Evolutionary conservation across 1,140 invertebrate genomes (phyloP), one percentile per base, ranked within the genome.

Genomic region (Lepidurus couesii): DNA sequence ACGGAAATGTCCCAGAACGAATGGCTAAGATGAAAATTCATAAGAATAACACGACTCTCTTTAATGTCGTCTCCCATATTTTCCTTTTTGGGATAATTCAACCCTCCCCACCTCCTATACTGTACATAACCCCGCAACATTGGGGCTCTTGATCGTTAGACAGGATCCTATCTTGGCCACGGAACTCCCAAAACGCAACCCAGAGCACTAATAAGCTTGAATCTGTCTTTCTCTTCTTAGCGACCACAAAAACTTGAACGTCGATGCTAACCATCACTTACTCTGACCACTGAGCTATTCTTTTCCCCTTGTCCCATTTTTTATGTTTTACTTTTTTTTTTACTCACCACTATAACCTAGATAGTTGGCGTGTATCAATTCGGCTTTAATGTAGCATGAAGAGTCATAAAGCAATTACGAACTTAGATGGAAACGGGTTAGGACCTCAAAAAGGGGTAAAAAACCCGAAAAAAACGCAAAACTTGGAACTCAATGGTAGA

Each of bases 291-390:
- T 11, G 26, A 26, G 42, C 45, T 45, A 7, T 77, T 47, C 42
- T 78, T 78, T 77, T 44, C n/a, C 74, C 42, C 16, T 75, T 78
- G 0, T 75, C 75, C 16, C 43, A 21, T 44, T 76, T 44, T 11
- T 76, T 44, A 42, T 45, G 45, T 45, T 76, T 13, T 76, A 16
- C 7, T 16, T 45, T 47, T 77, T 78, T 73, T 43, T 42, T 74
- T 24, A 47, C 26, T 42, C 43, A 34, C 1, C 11, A 43, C 47
- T 24, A 44, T 24, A 75, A 34, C 42, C 76, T 44, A 1, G 47
- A 77, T 44, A 77, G 16, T 77, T 42, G 26, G 42, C 65, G 34
- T 34, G 34, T 34, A 34, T 34, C 34, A 34, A 34, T 34, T 34
- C 34, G 34, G 34, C 34, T 34, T 34, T 34, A 34, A 34, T 34